These are phyloP conservation scores for Lonchura striata DNA, from an alignment of 2,113 vertebrate species.

Conservation along the genomic window DNA sequence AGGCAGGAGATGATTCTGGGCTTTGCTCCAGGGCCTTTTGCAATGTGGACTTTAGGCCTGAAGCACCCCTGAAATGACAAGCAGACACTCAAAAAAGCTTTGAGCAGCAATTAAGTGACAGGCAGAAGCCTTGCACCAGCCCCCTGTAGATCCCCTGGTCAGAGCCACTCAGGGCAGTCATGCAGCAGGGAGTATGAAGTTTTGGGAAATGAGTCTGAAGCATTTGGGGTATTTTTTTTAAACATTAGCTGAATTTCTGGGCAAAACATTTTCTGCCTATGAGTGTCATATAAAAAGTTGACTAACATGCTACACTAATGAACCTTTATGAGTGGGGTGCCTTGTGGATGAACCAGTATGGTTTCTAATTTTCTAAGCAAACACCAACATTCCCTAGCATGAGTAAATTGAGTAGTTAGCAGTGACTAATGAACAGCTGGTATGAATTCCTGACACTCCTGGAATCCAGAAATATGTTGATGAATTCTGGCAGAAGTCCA, in stretches of 20 bases:
- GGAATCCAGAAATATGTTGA: constrained; percentile 55
- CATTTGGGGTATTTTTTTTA: background rate
- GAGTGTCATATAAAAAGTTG: background rate
- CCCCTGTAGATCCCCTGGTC: background rate
- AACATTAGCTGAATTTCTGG: background rate
- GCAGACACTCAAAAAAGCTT: background rate
- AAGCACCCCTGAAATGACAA: background rate
- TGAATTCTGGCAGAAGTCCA: constrained; percentile 53
- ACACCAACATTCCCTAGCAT: background rate
- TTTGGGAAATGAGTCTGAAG: background rate
- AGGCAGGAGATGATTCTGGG: background rate
- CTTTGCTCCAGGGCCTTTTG: background rate
- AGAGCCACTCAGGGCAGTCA: background rate
- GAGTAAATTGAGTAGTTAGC: constrained; percentile 5
- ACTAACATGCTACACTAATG: background rate
- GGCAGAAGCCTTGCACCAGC: background rate
- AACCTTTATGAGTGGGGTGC: background rate
- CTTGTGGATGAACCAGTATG: background rate
- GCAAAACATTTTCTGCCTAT: background rate
- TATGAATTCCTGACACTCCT: constrained; percentile 57
- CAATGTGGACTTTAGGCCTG: background rate
- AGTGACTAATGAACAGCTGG: constrained; percentile 62
- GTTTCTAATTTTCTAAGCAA: constrained; percentile 5
- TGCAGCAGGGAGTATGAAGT: background rate
- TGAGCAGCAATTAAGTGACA: background rate